Evolutionary conservation across 2,888 invertebrate genomes (phyloP).

Genomic region (Philhelius pedissequus): DNA sequence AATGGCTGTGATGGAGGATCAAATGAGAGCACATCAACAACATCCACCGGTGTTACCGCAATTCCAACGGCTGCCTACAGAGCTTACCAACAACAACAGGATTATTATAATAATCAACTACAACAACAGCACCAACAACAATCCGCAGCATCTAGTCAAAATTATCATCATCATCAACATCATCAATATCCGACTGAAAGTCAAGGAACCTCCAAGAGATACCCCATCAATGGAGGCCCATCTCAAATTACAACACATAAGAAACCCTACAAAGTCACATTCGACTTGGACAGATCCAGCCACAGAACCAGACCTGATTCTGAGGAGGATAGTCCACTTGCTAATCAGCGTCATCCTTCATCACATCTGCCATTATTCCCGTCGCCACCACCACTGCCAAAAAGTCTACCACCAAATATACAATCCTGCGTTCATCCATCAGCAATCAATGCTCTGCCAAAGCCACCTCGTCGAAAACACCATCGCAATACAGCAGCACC

Average conservation of each 20-base stretch:
- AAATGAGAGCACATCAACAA: constrained; percentile 74
- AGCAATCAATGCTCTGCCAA: constrained; percentile 74
- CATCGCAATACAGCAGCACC: constrained; percentile 38
- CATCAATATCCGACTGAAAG: constrained; percentile 34
- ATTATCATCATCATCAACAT: not conserved
- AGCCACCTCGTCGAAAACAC: constrained; percentile 74
- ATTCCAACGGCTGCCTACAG: constrained; percentile 72
- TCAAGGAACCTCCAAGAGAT: constrained; percentile 5
- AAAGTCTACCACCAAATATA: constrained; percentile 71
- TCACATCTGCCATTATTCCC: constrained; percentile 57
- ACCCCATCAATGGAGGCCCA: not conserved
- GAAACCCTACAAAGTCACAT: constrained; percentile 68
- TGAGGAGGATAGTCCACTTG: constrained; percentile 23
- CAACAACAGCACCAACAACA: constrained; percentile 36
- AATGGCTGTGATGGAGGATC: constrained; percentile 76
- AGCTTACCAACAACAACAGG: constrained; percentile 56
- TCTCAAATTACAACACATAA: constrained; percentile 10
- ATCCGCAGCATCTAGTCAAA: constrained; percentile 62
- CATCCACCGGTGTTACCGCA: constrained; percentile 77
- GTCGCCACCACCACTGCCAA: constrained; percentile 71
- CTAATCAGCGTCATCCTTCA: constrained; percentile 41
- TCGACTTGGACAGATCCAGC: constrained; percentile 53
- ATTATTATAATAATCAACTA: constrained; percentile 37
- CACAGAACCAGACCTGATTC: constrained; percentile 26
- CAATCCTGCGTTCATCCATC: constrained; percentile 46